phyloP scores from a whole-genome alignment of 2,797 vertebrate genomes.

The Sphenopsis melanotis region DNA sequence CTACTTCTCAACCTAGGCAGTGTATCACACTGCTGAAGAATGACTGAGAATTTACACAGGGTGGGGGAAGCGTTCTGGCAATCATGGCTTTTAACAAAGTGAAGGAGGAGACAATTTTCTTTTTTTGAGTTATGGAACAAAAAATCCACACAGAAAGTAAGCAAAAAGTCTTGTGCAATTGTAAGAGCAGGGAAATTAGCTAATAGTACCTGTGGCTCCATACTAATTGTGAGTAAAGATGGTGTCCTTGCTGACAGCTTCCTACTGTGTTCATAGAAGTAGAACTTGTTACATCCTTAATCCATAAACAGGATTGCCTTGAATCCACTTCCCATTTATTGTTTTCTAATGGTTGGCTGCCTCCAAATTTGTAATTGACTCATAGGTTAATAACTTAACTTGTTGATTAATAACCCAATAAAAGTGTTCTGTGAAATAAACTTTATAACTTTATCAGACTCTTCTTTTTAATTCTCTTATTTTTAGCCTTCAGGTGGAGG shows the following conservation, averaged over 20 bases:
- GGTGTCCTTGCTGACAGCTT: neutral
- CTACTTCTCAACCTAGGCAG: neutral
- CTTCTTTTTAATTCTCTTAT: neutral
- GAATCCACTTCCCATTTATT: neutral
- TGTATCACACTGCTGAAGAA: neutral
- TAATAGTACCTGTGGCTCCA: neutral
- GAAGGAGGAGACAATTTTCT: neutral
- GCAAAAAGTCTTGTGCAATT: neutral
- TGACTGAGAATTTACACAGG: neutral
- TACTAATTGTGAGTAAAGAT: neutral
- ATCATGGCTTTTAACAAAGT: neutral
- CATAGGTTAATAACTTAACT: neutral
- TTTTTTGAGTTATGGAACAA: neutral
- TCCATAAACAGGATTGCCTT: neutral
- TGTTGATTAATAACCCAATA: neutral
- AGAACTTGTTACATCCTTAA: neutral
- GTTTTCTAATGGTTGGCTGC: neutral
- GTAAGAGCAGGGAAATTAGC: neutral
- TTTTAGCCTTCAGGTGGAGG: neutral
- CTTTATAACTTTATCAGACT: neutral
- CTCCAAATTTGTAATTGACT: neutral
- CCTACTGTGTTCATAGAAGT: neutral
- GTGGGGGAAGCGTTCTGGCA: neutral
- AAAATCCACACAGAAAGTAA: neutral
- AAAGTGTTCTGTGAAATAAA: neutral